Evolutionary conservation across 2,797 vertebrate genomes (phyloP), one percentile per base, ranked within the genome.

Genomic region (Cirrhinus mrigala): DNA sequence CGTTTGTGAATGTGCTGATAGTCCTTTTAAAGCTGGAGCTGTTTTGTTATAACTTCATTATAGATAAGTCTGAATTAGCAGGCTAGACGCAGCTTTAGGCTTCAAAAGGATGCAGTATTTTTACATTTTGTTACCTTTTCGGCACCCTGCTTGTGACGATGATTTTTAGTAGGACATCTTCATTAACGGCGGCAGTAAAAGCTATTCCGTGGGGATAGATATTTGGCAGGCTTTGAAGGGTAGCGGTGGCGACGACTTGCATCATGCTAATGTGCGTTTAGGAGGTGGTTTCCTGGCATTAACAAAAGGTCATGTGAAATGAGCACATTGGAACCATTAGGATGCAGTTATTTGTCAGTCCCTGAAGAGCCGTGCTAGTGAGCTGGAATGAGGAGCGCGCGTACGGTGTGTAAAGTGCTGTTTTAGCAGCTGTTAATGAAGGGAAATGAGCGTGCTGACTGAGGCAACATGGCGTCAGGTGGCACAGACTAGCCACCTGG

Each of bases 271-370:
- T 88, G 88, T 88, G 70, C 79, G 27, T 86, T 56, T 68, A 62
- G 84, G 84, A 85, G 80, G 76, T 66, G 69, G 81, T 82, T 81
- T 81, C 82, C 77, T 84, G 73, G 80, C 87, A 76, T 79, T 87
- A 87, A 87, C 76, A 62, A 90, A 89, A 90, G 90, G 88, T 91
- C 91, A 89, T 83, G 82, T 88, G 66, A 76, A 81, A 88, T 83
- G 79, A 89, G 85, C 66, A 29, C 83, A 84, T 78, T 90, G 87
- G 77, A 82, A 52, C 79, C 85, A 87, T 91, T 88, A 89, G 89
- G 83, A 88, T 76, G 84, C 87, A 86, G 86, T 86, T 90, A 87
- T 81, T 88, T 82, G 79, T 68, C 80, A 80, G 79, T 77, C 83
- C 84, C 85, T 82, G 85, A 87, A 89, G 89, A 83, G 84, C 81